Conservation (phyloP, 2,797 vertebrate genomes). For the Sebastiscus albofasciatus region DNA sequence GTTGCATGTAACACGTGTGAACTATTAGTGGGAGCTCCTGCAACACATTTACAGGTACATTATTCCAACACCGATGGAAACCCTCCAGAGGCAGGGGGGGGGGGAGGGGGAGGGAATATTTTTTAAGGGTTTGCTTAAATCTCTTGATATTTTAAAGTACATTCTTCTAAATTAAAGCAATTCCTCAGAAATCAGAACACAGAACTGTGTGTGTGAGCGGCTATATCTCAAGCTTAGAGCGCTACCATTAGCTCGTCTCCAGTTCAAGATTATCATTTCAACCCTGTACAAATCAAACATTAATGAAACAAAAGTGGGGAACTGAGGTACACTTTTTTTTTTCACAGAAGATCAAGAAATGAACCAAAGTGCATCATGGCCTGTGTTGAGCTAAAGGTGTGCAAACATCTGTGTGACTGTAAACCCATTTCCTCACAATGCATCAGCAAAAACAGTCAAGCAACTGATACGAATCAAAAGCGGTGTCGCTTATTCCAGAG, state of each 20-base stretch:
- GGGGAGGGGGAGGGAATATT: background rate
- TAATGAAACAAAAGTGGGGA: background rate
- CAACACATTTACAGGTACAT: background rate
- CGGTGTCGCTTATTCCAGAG: background rate
- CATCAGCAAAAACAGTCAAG: background rate
- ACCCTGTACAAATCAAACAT: background rate
- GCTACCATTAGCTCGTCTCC: background rate
- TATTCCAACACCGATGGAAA: background rate
- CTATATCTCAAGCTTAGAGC: background rate
- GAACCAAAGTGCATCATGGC: background rate
- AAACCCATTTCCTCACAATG: conserved; percentile 12
- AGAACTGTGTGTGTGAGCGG: background rate
- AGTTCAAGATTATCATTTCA: background rate
- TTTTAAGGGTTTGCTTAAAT: background rate
- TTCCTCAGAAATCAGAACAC: background rate
- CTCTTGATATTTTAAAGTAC: background rate
- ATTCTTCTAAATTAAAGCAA: background rate
- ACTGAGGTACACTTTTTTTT: conserved; percentile 20
- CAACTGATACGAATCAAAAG: background rate
- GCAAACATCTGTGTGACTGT: conserved; percentile 29
- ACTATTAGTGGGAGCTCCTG: background rate
- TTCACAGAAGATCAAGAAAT: conserved; percentile 1
- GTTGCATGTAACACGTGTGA: conserved; percentile 19
- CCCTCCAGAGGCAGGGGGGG: background rate
- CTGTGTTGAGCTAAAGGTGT: background rate